phyloP scores from a whole-genome alignment of 2,888 invertebrate genomes.

The Epinotia demarniana region DNA sequence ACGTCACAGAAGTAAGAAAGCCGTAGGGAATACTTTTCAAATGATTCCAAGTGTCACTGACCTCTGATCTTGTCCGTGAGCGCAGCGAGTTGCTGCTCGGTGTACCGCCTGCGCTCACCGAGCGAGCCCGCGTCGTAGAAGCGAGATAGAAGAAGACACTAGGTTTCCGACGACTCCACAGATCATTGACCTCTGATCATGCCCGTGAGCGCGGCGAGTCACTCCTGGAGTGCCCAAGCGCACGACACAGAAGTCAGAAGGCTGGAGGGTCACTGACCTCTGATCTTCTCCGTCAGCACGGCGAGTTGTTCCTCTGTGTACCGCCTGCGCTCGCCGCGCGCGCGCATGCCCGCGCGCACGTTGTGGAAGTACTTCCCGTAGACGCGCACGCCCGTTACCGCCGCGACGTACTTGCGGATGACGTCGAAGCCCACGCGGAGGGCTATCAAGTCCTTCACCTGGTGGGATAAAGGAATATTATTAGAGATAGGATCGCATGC shows the following conservation, averaged over 20 bases:
- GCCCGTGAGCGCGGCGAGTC: too few species aligned
- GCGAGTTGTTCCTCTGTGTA: constrained; percentile 10
- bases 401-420: constrained; percentile 29
- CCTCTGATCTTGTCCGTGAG: constrained; percentile 3
- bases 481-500: too few species aligned
- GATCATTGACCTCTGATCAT: too few species aligned
- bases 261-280: constrained; percentile 1
- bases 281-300: constrained; percentile 22
- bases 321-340: neutral
- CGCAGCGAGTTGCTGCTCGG: neutral
- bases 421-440: constrained; percentile 20
- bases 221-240: too few species aligned
- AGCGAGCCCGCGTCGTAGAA: neutral
- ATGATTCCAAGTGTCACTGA: neutral
- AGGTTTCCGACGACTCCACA: too few species aligned
- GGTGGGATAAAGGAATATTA: neutral
- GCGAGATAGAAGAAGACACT: too few species aligned
- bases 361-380: constrained; percentile 41
- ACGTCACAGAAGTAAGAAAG: neutral
- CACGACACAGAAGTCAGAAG: neutral
- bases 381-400: constrained; percentile 22
- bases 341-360: constrained; percentile 26
- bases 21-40: neutral
- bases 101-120: neutral
- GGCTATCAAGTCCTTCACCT: constrained; percentile 35